phyloP scores from a whole-genome alignment of 2,888 invertebrate species.

The Artemia sp. region DNA sequence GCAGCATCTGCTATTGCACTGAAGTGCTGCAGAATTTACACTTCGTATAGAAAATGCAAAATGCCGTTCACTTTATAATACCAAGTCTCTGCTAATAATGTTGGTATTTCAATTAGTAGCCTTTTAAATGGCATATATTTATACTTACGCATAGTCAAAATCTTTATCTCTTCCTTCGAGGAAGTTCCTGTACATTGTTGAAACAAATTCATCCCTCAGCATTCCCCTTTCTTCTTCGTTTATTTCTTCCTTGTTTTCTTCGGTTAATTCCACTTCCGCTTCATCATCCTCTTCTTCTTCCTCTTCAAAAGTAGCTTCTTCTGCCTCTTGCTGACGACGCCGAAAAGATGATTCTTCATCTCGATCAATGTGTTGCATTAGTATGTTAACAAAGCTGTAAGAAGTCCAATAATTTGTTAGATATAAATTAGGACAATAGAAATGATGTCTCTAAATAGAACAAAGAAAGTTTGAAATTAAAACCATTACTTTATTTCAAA shows the following conservation, averaged over 20 bases:
- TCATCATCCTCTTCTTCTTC: conserved; percentile 37
- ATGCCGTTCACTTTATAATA: too few relatives aligned
- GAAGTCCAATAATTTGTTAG: too few relatives aligned
- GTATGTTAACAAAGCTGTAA: conserved; percentile 47
- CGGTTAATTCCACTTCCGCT: conserved; percentile 27
- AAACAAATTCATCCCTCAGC: conserved; percentile 59
- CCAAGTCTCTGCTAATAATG: too few relatives aligned
- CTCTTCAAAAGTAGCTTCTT: conserved; percentile 38
- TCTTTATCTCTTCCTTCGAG: conserved; percentile 60
- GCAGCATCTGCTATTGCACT: too few relatives aligned
- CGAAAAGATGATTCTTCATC: conserved; percentile 37
- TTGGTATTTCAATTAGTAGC: background rate
- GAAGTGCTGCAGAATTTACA: too few relatives aligned
- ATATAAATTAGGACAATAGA: too few relatives aligned
- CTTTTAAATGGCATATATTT: background rate
- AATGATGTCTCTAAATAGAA: too few relatives aligned
- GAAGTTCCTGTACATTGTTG: conserved; percentile 68
- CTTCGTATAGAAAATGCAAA: too few relatives aligned
- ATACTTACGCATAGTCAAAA: conserved; percentile 54
- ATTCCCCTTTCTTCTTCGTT: conserved; percentile 37
- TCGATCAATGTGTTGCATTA: conserved; percentile 62
- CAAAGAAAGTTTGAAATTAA: too few relatives aligned
- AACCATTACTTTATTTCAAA: too few relatives aligned
- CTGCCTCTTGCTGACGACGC: conserved; percentile 25
- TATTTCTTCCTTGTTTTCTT: conserved; percentile 26